Conservation (phyloP, 2,888 invertebrate species). For the Eristalinus aeneus region DNA sequence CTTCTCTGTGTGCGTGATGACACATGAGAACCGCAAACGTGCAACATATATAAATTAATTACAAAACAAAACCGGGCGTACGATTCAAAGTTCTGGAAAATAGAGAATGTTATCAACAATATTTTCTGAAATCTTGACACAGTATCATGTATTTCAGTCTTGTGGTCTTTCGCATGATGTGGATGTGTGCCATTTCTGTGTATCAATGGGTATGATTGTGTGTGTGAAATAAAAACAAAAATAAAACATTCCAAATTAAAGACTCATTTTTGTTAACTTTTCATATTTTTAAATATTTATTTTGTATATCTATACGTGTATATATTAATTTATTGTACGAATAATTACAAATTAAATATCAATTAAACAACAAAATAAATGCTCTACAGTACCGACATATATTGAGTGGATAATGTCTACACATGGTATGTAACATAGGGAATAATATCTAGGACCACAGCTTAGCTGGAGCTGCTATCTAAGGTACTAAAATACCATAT, state of each 20-base stretch:
- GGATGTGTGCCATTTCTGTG: conserved; percentile 12
- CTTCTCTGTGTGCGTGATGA: too few species aligned
- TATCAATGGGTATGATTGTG: not conserved
- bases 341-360: conserved; percentile 27
- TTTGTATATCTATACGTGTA: conserved; percentile 11
- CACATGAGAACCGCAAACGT: too few species aligned
- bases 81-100: too few species aligned
- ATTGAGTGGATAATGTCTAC: not conserved
- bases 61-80: too few species aligned
- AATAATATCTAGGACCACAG: not conserved
- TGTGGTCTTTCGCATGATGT: conserved; percentile 40
- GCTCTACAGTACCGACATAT: not conserved
- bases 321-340: conserved; percentile 25
- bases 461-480: not conserved
- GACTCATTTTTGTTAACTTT: conserved; percentile 17
- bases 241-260: not conserved
- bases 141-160: not conserved
- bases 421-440: not conserved
- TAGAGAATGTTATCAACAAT: too few species aligned
- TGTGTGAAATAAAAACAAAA: not conserved
- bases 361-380: conserved; percentile 17
- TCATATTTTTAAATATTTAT: conserved; percentile 25
- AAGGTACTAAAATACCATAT: not conserved
- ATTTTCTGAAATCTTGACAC: conserved; percentile 14
- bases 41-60: too few species aligned